Base-by-base conservation (phyloP, 2,888 invertebrate genomes). In the Caenorhabditis virilis region DNA sequence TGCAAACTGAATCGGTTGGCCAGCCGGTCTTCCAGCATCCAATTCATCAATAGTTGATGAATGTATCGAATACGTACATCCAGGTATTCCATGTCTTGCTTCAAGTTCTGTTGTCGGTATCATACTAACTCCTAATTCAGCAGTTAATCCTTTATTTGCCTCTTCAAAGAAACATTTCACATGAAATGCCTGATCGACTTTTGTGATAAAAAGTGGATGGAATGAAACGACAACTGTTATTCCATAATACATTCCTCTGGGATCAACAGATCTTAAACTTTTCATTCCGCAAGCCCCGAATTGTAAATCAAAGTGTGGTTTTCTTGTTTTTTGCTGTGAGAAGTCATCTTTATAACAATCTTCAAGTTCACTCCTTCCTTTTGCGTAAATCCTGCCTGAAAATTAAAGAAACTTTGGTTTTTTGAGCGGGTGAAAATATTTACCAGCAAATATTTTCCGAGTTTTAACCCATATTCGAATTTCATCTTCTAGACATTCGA, bases 81-180 rank as follows among this genome's bases (percentile, higher is more conserved):
- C 83, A 42, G 83, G 82, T 16, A 83, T 80, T 2, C 80, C 77
- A 53, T 83, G 83, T 22, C 79, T 58, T 6, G 83, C 83, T 38
- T 80, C 78, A 25, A 83, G 73, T 55, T 83, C 83, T 1, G 82
- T 82, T n/a, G 82, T 83, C 16, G 83, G 82, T 22, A 83, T 80
- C 82, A 79, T 79, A 58, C 82, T 35, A 25, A 47, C 25, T 61
- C 83, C 83, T 48, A 83, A 52, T 60, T 83, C 83, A 5, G 83
- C 83, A 1, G 83, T 83, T 16, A 83, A 63, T 9, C 82, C 82
- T 20, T 77, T 69, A 39, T 71, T 78, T 6, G 82, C 83, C 47
- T 83, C 83, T 52, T 83, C 83, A 63, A 83, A 83, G 73, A 83
- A 83, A 53, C 83, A 83, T 53, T 83, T 83, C 20, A 83, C 83